Conservation (phyloP, 2,797 vertebrate species). For the Pampus argenteus region DNA sequence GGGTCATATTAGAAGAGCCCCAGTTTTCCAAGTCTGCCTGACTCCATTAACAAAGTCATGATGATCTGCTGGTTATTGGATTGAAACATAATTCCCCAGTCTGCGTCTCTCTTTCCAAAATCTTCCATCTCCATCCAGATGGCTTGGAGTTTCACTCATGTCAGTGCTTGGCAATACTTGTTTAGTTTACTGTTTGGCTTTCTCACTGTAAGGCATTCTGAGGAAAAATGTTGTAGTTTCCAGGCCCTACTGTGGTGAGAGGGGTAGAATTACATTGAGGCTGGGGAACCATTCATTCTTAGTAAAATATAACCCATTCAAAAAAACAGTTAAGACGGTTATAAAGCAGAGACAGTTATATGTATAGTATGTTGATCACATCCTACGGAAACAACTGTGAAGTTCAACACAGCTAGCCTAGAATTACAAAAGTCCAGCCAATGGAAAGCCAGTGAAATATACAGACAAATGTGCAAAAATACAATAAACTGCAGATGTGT, state of each 20-base stretch:
- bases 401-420: conserved; percentile 1
- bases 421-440: conserved; percentile 6
- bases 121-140: conserved; percentile 74
- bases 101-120: conserved; percentile 61
- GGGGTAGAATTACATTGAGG: conserved; percentile 55
- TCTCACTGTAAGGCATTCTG: conserved; percentile 65
- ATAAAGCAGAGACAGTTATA: conserved; percentile 10
- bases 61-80: conserved; percentile 73
- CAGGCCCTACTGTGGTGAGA: conserved; percentile 63
- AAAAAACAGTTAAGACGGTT: too few relatives aligned
- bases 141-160: conserved; percentile 73
- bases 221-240: conserved; percentile 70
- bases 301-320: conserved; percentile 57
- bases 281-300: conserved; percentile 53
- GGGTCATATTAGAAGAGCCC: conserved; percentile 73
- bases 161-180: conserved; percentile 71
- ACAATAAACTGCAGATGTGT: conserved; percentile 15
- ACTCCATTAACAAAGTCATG: conserved; percentile 75
- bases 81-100: conserved; percentile 73
- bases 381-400: conserved; percentile 14
- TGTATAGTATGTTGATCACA: conserved; percentile 39
- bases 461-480: conserved; percentile 6
- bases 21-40: conserved; percentile 72
- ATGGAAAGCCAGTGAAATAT: background rate
- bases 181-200: conserved; percentile 79